Evolutionary conservation across 2,888 invertebrate species (phyloP).

Genomic region (Conistra vaccinii): DNA sequence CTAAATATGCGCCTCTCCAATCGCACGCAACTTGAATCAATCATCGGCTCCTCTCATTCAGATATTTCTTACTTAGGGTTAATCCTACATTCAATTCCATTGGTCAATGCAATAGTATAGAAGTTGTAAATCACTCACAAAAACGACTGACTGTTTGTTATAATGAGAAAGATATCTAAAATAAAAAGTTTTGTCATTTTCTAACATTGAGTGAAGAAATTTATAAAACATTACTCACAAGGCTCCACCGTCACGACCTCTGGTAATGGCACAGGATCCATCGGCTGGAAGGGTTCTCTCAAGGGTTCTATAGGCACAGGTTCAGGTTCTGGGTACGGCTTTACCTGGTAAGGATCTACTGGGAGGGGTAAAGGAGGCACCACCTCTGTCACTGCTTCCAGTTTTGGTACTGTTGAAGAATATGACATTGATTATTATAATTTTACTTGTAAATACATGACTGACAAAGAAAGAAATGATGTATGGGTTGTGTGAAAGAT

Average conservation of each 20-base stretch:
- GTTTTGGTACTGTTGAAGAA: constrained; percentile 31
- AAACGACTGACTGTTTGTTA: neutral
- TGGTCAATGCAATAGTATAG: neutral
- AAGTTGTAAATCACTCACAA: neutral
- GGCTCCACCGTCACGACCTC: constrained; percentile 48
- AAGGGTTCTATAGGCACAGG: constrained; percentile 34
- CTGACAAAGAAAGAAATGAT: neutral
- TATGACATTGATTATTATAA: neutral
- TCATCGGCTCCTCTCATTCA: neutral
- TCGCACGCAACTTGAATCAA: neutral
- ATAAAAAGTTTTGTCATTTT: neutral
- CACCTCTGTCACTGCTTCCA: constrained; percentile 31
- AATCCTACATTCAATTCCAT: neutral
- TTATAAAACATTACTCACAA: constrained; percentile 38
- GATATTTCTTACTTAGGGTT: no score
- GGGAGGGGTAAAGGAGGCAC: constrained; percentile 52
- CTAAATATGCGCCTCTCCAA: no score
- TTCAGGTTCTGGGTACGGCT: constrained; percentile 38
- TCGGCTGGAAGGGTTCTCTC: constrained; percentile 15
- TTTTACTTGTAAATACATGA: neutral
- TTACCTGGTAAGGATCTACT: constrained; percentile 24
- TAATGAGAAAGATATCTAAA: neutral
- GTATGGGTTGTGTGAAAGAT: neutral
- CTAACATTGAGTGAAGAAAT: neutral
- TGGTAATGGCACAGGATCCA: constrained; percentile 48